Evolutionary conservation across 2,113 vertebrate genomes (phyloP), one percentile per base, ranked within the genome.

Genomic region (Anas platyrhynchos): DNA sequence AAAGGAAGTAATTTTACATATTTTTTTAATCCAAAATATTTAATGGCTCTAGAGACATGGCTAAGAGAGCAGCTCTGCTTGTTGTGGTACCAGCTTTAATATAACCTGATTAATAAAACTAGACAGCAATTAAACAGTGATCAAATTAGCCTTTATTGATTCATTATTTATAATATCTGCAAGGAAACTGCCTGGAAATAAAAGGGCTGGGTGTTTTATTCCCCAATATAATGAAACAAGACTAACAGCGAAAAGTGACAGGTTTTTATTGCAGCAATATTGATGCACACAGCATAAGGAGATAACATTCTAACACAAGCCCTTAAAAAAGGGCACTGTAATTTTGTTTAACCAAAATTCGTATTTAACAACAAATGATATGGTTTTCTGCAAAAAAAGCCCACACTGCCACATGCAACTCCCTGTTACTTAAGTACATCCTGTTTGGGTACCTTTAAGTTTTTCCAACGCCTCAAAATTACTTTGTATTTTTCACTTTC

Each of bases 381-480:
- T 0, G 13, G 20, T 69, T 72, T 93, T 67, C 73, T 78, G 88
- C 68, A 92, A 80, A 91, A 48, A 89, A 77, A 80, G 79, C 66
- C 72, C 75, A 79, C 1, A 17, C 79, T 58, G 26, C 36, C 81
- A 63, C 96, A 73, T 94, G 84, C 94, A 83, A 52, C 44, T 34
- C 17, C 36, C 56, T 10, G 90, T 92, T 97, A 97, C 84, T 98
- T 98, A 27, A 97, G 97, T 16, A 91, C 93, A 27, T 98, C 98
- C 52, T 98, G 98, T 94, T 97, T 99, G 48, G 99, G 94, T 72
- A 99, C 96, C 81, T 98, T 98, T 17, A 99, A 68, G 59, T 67
- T 91, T 94, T 99, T 99, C 99, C 99, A 99, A 11, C 98, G 98
- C n/a, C 99, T 98, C 75, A 99, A 58, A 75, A 98, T 56, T 34